Conservation (phyloP, 2,888 invertebrate species). For the Drosophila hamatofila region DNA sequence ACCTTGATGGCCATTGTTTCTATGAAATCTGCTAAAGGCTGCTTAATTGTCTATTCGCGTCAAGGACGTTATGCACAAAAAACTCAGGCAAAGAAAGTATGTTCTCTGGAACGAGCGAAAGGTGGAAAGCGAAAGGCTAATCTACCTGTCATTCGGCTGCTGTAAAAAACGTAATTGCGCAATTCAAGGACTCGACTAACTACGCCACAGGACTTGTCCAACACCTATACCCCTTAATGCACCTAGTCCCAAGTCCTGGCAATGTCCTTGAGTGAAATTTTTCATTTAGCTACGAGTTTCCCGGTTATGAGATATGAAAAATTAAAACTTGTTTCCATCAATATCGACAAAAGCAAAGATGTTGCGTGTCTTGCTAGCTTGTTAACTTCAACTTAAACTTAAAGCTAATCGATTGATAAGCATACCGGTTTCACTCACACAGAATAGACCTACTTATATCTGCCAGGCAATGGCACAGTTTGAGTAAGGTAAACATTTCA, state of each 20-base stretch:
- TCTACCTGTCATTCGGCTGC: conserved; percentile 40
- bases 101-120: conserved; percentile 44
- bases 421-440: too few relatives aligned
- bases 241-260: conserved; percentile 16
- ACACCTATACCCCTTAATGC: conserved; percentile 63
- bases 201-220: conserved; percentile 58
- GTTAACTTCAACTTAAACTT: too few relatives aligned
- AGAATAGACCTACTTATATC: too few relatives aligned
- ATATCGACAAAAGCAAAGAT: neutral
- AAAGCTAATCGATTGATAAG: too few relatives aligned
- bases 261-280: conserved; percentile 35
- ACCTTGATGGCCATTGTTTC: conserved; percentile 55
- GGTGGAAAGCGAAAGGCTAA: conserved; percentile 51
- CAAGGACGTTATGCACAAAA: conserved; percentile 54
- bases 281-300: neutral
- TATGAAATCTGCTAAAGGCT: conserved; percentile 39
- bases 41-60: conserved; percentile 28
- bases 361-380: too few relatives aligned
- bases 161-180: conserved; percentile 71
- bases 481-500: too few relatives aligned
- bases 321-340: too few relatives aligned
- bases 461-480: too few relatives aligned
- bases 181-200: conserved; percentile 58
- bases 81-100: conserved; percentile 59
- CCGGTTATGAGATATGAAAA: neutral